phyloP scores from a whole-genome alignment of 2,113 vertebrate species.

The Lucifuga dentata region DNA sequence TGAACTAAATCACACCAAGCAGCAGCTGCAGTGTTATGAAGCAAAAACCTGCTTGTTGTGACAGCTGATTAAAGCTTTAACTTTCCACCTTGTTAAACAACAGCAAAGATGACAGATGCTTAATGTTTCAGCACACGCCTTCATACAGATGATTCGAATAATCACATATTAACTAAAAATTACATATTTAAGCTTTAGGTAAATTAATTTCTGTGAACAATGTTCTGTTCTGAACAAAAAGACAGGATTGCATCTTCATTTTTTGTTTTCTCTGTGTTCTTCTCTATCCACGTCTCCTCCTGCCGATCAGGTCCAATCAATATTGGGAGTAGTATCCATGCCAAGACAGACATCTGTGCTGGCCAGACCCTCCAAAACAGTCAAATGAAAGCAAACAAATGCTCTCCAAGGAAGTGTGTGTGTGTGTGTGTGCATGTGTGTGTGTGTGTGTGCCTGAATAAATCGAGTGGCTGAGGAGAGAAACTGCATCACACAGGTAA shows the following conservation, averaged over 20 bases:
- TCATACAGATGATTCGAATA: too few species aligned
- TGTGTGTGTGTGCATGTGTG: conserved; percentile 11
- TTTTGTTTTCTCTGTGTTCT: conserved; percentile 41
- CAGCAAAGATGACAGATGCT: too few species aligned
- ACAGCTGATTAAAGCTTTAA: neutral
- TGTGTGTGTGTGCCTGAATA: conserved; percentile 7
- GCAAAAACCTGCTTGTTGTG: neutral
- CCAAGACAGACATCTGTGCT: conserved; percentile 61
- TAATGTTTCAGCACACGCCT: too few species aligned
- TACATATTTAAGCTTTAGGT: too few species aligned
- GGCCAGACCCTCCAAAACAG: conserved; percentile 46
- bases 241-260: neutral
- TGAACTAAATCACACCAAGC: too few species aligned
- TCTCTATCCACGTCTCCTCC: conserved; percentile 25
- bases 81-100: neutral
- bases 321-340: conserved; percentile 32
- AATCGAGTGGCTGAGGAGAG: conserved; percentile 24
- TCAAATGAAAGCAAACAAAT: conserved; percentile 67
- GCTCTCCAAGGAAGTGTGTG: conserved; percentile 43
- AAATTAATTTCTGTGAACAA: too few species aligned
- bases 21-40: too few species aligned
- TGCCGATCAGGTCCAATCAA: conserved; percentile 55
- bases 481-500: conserved; percentile 46
- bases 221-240: too few species aligned
- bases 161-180: too few species aligned